phyloP scores from a whole-genome alignment of 2,797 vertebrate genomes.

The Bovichtus diacanthus region DNA sequence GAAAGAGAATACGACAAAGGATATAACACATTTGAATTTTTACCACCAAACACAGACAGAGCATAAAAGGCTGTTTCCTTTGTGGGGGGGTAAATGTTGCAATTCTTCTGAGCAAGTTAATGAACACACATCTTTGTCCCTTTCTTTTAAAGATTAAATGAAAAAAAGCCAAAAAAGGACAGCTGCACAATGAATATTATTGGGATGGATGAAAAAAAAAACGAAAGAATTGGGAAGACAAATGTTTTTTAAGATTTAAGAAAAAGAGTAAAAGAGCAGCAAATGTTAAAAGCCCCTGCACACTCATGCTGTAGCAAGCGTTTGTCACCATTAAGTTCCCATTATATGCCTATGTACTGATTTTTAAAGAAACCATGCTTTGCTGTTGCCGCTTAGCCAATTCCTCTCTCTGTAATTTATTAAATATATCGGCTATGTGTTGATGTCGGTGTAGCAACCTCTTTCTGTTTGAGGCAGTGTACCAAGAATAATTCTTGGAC shows the following conservation, averaged over 20 bases:
- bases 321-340: constrained; percentile 7
- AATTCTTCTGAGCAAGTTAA: not conserved
- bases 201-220: not conserved
- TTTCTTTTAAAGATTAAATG: not conserved
- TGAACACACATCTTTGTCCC: constrained; percentile 6
- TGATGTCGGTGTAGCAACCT: not conserved
- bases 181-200: not conserved
- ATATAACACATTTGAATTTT: not conserved
- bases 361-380: not conserved
- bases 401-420: not conserved
- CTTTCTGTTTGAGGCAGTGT: not conserved
- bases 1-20: not conserved
- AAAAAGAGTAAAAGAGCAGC: constrained; percentile 3
- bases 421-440: not conserved
- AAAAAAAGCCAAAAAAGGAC: not conserved
- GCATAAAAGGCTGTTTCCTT: not conserved
- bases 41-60: not conserved
- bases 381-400: not conserved
- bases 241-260: not conserved
- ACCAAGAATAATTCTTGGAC: constrained; percentile 21
- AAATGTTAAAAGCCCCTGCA: not conserved
- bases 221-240: not conserved
- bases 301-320: not conserved
- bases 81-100: not conserved
- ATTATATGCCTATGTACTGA: not conserved